These are phyloP conservation scores for Graphium colonna DNA, from an alignment of 2,888 invertebrate genomes.

Conservation along the genomic window DNA sequence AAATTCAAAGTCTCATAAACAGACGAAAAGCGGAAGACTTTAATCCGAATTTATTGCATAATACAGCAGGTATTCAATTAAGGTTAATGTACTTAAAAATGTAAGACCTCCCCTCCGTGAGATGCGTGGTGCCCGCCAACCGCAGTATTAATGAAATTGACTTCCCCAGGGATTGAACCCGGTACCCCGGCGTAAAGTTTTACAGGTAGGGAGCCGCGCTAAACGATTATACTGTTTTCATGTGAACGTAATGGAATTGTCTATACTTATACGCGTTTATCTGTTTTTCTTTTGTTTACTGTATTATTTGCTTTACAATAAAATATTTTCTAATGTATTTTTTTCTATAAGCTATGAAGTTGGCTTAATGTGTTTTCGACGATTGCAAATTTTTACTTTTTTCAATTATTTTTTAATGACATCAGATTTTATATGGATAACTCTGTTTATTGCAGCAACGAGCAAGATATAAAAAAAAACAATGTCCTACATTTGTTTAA, in stretches of 20 bases:
- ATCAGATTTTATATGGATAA: too few relatives aligned
- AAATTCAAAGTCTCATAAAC: conserved; percentile 25
- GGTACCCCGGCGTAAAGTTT: conserved; percentile 44
- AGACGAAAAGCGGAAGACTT: conserved; percentile 43
- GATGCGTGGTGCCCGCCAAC: conserved; percentile 42
- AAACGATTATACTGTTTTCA: conserved; percentile 24
- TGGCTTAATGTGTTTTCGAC: too few relatives aligned
- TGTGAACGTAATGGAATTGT: conserved; percentile 17
- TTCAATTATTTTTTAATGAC: too few relatives aligned
- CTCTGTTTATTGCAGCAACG: too few relatives aligned
- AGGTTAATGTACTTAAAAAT: conserved; percentile 71
- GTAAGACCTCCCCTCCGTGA: conserved; percentile 48
- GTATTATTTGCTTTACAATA: too few relatives aligned
- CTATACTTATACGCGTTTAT: conserved; percentile 30
- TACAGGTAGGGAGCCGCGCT: conserved; percentile 37
- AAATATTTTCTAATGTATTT: too few relatives aligned
- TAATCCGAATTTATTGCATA: conserved; percentile 66
- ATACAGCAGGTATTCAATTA: conserved; percentile 67
- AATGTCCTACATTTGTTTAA: too few relatives aligned
- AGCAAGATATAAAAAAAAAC: too few relatives aligned
- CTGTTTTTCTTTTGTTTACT: background rate
- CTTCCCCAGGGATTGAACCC: conserved; percentile 58
- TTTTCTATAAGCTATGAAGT: too few relatives aligned
- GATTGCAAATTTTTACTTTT: too few relatives aligned
- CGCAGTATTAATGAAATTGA: conserved; percentile 76